Percentiles rank a stretch among this genome's conserved stretches.
These are phyloP conservation scores for Actinernus sp. DNA, from an alignment of 92 coral and sea anemone genomes.

Conservation along the genomic window DNA sequence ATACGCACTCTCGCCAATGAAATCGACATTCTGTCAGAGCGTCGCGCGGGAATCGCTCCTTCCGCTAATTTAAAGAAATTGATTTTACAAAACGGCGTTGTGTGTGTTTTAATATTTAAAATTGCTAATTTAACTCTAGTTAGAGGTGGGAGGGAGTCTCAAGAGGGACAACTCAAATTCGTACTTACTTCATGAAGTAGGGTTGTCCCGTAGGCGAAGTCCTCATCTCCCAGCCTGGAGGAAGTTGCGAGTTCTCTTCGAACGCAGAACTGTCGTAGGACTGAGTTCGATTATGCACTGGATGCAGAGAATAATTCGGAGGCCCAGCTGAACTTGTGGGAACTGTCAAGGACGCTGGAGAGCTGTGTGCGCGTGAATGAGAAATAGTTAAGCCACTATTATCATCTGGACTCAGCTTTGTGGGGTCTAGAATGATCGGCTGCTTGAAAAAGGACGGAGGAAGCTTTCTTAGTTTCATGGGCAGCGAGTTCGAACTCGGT, in stretches of 20 bases:
- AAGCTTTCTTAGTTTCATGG: conserved; percentile 94
- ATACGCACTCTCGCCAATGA: neutral
- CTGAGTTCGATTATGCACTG: conserved; percentile 78
- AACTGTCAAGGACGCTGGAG: conserved; percentile 97
- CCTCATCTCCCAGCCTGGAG: conserved; percentile 99
- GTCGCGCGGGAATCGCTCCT: neutral
- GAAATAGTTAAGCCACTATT: conserved; percentile 80
- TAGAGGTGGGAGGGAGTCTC: conserved; percentile 12
- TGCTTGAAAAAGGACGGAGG: conserved; percentile 99
- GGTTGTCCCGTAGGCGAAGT: conserved; percentile 86
- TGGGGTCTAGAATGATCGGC: conserved; percentile 79
- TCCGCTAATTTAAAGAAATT: conserved; percentile 26
- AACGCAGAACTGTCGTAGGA: conserved; percentile 82
- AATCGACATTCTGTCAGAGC: neutral
- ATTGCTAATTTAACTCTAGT: conserved; percentile 47
- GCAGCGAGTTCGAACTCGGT: conserved; percentile 68
- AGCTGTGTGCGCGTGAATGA: conserved; percentile 93
- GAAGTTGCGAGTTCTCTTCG: conserved; percentile 80
- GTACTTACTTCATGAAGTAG: conserved; percentile 97
- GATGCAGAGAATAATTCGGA: conserved; percentile 69
- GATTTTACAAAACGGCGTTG: conserved; percentile 29
- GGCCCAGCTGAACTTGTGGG: conserved; percentile 78
- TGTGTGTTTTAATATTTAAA: conserved; percentile 61
- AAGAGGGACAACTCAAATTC: neutral
- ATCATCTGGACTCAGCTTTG: conserved; percentile 62